These are phyloP conservation scores for Pimpla rufipes DNA, from an alignment of 2,888 invertebrate genomes.

Conservation along the genomic window DNA sequence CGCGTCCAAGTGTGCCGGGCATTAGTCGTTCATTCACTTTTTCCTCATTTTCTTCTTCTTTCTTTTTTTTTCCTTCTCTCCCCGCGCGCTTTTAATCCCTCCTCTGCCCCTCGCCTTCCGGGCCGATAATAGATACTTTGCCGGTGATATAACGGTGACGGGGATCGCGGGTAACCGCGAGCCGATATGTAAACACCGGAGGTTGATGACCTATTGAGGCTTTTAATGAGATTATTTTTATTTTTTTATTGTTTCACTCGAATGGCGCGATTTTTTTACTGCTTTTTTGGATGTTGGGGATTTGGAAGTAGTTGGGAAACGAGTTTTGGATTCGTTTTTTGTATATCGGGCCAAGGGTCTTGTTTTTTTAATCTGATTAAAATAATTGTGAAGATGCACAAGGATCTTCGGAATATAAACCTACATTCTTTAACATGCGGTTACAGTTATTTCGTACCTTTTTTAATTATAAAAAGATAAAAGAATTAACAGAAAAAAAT, in stretches of 20 bases:
- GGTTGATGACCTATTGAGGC: constrained; percentile 12
- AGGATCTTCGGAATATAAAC: neutral
- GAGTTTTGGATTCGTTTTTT: neutral
- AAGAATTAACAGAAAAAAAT: too few relatives aligned
- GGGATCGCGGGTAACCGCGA: neutral
- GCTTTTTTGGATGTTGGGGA: neutral
- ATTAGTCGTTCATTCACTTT: constrained; percentile 57
- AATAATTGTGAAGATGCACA: neutral
- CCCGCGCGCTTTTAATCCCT: constrained; percentile 19
- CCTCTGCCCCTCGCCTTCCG: constrained; percentile 11
- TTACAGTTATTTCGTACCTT: neutral
- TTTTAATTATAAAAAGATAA: too few relatives aligned
- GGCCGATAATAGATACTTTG: constrained; percentile 39
- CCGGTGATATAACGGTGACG: constrained; percentile 48
- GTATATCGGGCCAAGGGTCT: neutral
- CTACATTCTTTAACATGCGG: neutral
- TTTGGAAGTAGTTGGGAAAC: neutral
- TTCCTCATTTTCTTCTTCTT: constrained; percentile 22
- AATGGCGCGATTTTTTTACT: too few relatives aligned
- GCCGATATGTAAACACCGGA: constrained; percentile 3
- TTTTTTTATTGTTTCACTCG: too few relatives aligned
- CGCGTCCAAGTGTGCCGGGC: constrained; percentile 55
- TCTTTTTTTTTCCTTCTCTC: constrained; percentile 7
- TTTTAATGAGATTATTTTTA: constrained; percentile 3
- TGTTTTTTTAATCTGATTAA: constrained; percentile 4